These are phyloP conservation scores for Pachypeltis micranthus DNA, from an alignment of 1,140 invertebrate genomes.

Conservation along the genomic window DNA sequence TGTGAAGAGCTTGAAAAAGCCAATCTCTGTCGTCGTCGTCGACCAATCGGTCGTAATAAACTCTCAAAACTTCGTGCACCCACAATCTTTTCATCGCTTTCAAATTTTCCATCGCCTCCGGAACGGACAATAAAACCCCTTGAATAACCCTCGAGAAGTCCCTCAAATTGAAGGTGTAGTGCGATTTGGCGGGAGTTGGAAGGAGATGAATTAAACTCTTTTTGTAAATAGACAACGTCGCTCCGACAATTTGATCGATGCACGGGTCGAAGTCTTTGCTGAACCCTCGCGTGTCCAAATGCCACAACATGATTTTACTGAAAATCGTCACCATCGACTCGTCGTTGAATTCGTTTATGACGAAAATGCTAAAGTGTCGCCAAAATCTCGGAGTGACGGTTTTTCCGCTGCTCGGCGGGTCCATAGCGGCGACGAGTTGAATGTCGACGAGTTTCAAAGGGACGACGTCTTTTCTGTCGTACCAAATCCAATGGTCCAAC, in stretches of 20 bases:
- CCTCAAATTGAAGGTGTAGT: slow-evolving; percentile 89
- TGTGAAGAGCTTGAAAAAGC: slow-evolving; percentile 49
- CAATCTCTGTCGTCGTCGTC: slow-evolving; percentile 71
- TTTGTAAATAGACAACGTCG: slow-evolving; percentile 80
- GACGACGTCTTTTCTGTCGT: slow-evolving; percentile 76
- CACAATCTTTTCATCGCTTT: slow-evolving; percentile 80
- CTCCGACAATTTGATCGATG: slow-evolving; percentile 75
- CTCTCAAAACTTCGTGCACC: slow-evolving; percentile 87
- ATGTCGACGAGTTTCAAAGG: slow-evolving; percentile 80
- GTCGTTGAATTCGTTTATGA: slow-evolving; percentile 85
- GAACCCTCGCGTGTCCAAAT: slow-evolving; percentile 86
- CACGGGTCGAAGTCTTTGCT: slow-evolving; percentile 90
- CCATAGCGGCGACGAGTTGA: slow-evolving; percentile 80
- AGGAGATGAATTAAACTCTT: slow-evolving; percentile 66
- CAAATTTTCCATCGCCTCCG: slow-evolving; percentile 81
- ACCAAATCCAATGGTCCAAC: slow-evolving; percentile 84
- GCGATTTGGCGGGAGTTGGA: slow-evolving; percentile 82
- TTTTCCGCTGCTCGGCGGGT: slow-evolving; percentile 68
- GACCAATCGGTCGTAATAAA: slow-evolving; percentile 86
- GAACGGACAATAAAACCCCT: slow-evolving; percentile 82
- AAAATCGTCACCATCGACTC: slow-evolving; percentile 76
- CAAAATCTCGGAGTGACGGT: slow-evolving; percentile 76
- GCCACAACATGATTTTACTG: slow-evolving; percentile 84
- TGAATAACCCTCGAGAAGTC: slow-evolving; percentile 89
- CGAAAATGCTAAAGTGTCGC: slow-evolving; percentile 77